Percentiles rank a stretch among this genome's conserved stretches.
phyloP scores from a whole-genome alignment of 2,797 vertebrate species.

The Amblyopsis hoosieri region DNA sequence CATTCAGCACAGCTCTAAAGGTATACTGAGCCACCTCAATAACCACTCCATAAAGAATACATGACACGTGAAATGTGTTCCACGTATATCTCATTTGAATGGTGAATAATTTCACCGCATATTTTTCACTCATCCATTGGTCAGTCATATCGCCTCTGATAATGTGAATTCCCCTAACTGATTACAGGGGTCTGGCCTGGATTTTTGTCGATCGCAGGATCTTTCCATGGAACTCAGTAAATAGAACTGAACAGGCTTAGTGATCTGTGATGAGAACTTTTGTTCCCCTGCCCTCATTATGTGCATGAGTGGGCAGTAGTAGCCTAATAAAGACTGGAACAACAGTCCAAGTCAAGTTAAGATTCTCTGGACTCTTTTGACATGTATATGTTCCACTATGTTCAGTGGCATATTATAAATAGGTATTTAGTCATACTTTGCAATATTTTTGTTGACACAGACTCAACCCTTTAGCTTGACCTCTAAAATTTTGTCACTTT shows the following conservation, averaged over 20 bases:
- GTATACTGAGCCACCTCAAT: slow-evolving; percentile 40
- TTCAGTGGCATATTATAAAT: no score
- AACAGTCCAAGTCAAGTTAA: slow-evolving; percentile 5
- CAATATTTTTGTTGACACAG: no score
- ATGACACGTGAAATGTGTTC: slow-evolving; percentile 5
- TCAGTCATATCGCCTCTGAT: slow-evolving; percentile 21
- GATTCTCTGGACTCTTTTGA: not conserved
- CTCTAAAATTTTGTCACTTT: not conserved
- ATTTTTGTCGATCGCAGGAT: slow-evolving; percentile 69
- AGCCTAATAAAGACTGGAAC: slow-evolving; percentile 12
- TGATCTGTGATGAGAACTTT: slow-evolving; percentile 70
- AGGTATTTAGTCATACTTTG: no score
- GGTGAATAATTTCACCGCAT: slow-evolving; percentile 30
- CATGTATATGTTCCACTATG: not conserved
- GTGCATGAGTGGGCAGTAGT: slow-evolving; percentile 11
- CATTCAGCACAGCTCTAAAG: slow-evolving; percentile 24
- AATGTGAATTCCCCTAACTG: slow-evolving; percentile 25
- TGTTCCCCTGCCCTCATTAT: slow-evolving; percentile 59
- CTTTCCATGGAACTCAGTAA: slow-evolving; percentile 53
- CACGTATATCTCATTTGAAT: slow-evolving; percentile 6
- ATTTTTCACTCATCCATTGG: slow-evolving; percentile 33
- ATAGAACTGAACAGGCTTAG: slow-evolving; percentile 70
- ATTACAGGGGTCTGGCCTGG: slow-evolving; percentile 62
- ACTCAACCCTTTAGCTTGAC: not conserved
- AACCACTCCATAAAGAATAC: slow-evolving; percentile 11